These are phyloP conservation scores for Drosophila pandora DNA, from an alignment of 1,140 invertebrate species.

Conservation along the genomic window DNA sequence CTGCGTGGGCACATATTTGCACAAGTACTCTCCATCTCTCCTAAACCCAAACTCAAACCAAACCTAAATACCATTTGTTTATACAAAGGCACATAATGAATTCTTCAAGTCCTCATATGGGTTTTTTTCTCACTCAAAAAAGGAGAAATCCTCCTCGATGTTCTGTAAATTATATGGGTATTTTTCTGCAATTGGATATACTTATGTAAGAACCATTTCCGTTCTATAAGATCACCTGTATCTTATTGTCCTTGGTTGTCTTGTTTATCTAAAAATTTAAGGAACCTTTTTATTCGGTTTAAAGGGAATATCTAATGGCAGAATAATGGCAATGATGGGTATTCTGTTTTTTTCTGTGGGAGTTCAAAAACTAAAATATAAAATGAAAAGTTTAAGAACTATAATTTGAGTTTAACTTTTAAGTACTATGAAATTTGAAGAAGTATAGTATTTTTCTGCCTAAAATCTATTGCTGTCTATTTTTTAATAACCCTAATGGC, in stretches of 20 bases:
- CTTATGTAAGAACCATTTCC: constrained; percentile 38
- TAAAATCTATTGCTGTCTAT: too few species aligned
- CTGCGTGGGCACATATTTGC: constrained; percentile 42
- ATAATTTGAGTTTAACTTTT: too few species aligned
- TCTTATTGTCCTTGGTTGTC: neutral
- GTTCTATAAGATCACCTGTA: constrained; percentile 3
- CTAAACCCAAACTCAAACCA: constrained; percentile 1
- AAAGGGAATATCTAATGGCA: neutral
- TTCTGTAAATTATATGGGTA: neutral
- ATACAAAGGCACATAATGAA: constrained; percentile 14
- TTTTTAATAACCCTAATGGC: too few species aligned
- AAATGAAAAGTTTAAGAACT: too few species aligned
- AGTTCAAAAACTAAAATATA: too few species aligned
- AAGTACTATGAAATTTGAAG: too few species aligned
- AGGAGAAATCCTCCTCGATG: neutral
- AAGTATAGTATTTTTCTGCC: too few species aligned
- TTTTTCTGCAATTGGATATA: neutral
- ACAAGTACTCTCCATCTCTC: constrained; percentile 17
- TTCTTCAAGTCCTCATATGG: constrained; percentile 3
- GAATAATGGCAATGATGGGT: too few species aligned
- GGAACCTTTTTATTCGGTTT: neutral
- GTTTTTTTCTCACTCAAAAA: constrained; percentile 10
- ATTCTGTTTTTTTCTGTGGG: too few species aligned
- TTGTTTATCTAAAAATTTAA: neutral
- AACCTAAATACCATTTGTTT: constrained; percentile 15